Conservation (phyloP, 53 echinoderm and acorn worm genomes). For the Holothuria leucospilota region DNA sequence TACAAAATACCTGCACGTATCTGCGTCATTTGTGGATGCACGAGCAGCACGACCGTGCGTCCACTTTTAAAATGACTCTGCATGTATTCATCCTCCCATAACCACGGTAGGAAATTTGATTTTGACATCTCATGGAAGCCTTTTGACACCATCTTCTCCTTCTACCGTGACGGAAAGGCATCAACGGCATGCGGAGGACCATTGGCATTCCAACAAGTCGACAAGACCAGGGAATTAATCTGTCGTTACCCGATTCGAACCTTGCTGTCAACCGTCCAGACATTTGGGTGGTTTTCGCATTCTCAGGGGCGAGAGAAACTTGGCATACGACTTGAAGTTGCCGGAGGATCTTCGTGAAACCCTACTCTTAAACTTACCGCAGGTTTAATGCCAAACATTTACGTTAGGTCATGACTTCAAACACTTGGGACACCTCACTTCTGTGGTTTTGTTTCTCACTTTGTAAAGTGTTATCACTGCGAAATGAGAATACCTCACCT, state of each 20-base stretch:
- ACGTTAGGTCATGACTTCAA: conserved; percentile 36
- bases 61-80: too few species aligned
- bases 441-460: too few species aligned
- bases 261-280: conserved; percentile 4
- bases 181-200: neutral
- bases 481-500: too few species aligned
- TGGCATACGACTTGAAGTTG: conserved; percentile 11
- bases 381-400: conserved; percentile 9
- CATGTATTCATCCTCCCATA: neutral
- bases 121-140: conserved; percentile 25
- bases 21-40: too few species aligned
- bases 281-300: conserved; percentile 3
- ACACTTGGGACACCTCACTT: neutral
- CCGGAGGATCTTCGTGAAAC: conserved; percentile 1
- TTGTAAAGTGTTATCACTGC: too few species aligned
- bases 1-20: too few species aligned
- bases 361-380: conserved; percentile 24
- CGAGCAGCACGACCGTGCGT: too few species aligned
- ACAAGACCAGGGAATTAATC: neutral
- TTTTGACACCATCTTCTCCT: conserved; percentile 7
- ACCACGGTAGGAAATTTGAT: conserved; percentile 15
- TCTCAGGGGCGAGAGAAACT: conserved; percentile 1
- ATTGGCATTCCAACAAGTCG: conserved; percentile 17
- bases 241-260: neutral
- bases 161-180: neutral